Percentiles rank a stretch among this genome's conserved stretches.
These are phyloP conservation scores for Eristalis tenax DNA, from an alignment of 2,888 invertebrate species.

Conservation along the genomic window DNA sequence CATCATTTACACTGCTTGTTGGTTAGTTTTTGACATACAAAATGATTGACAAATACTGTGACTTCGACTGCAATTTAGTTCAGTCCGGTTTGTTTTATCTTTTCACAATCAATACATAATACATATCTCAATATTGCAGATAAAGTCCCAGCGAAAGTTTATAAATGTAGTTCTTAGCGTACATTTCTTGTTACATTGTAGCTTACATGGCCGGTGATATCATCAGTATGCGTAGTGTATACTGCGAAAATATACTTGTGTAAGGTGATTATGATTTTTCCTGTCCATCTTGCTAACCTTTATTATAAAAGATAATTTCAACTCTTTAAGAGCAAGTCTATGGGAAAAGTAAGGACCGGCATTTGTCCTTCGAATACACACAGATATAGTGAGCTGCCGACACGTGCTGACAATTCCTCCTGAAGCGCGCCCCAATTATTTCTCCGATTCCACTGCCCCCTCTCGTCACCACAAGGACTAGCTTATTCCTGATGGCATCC, in stretches of 20 bases:
- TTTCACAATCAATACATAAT: too few species aligned
- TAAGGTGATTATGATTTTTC: not conserved
- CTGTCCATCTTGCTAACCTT: not conserved
- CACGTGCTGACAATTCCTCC: conserved; percentile 1
- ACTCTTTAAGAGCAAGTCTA: not conserved
- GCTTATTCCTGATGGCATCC: not conserved
- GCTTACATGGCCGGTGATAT: too few species aligned
- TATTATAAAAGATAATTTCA: not conserved
- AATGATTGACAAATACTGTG: too few species aligned
- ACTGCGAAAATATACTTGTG: not conserved
- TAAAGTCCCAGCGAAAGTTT: too few species aligned
- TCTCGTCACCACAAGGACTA: not conserved
- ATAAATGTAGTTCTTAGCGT: too few species aligned
- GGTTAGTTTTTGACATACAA: too few species aligned
- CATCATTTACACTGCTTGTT: too few species aligned
- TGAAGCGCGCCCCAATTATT: not conserved
- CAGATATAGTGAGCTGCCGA: too few species aligned
- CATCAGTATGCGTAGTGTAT: not conserved
- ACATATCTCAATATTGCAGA: too few species aligned
- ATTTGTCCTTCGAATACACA: not conserved
- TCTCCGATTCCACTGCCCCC: not conserved
- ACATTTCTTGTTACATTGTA: too few species aligned
- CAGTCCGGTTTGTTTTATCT: too few species aligned
- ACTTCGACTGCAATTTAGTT: too few species aligned
- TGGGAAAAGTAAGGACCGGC: not conserved